Evolutionary conservation across 2,888 invertebrate species (phyloP).

Genomic region (Anoplius nigerrimus): DNA sequence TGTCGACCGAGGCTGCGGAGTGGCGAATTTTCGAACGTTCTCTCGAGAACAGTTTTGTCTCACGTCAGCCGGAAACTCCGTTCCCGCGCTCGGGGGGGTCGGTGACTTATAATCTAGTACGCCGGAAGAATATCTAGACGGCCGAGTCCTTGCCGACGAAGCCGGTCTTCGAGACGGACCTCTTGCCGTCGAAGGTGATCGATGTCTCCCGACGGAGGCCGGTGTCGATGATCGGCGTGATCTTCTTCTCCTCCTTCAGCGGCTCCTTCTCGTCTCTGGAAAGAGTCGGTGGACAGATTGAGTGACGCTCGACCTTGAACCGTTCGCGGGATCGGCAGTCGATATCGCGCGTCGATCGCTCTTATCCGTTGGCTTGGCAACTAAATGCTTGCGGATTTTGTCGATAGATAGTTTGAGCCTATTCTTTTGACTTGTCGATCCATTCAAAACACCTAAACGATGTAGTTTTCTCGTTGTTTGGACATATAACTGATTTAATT

Average conservation of each 20-base stretch:
- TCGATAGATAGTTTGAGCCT: too few species aligned
- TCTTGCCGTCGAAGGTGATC: constrained; percentile 88
- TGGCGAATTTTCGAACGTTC: background rate
- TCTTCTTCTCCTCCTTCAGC: constrained; percentile 80
- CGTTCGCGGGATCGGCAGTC: too few species aligned
- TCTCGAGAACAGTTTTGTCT: constrained; percentile 53
- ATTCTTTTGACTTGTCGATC: too few species aligned
- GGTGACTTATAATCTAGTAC: constrained; percentile 74
- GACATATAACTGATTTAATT: too few species aligned
- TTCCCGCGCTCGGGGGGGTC: constrained; percentile 51
- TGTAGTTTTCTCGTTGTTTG: too few species aligned
- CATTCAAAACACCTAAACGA: too few species aligned
- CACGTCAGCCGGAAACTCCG: constrained; percentile 36
- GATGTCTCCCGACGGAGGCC: constrained; percentile 86
- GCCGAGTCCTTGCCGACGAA: constrained; percentile 94
- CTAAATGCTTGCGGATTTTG: too few species aligned
- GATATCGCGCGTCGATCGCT: too few species aligned
- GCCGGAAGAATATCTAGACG: constrained; percentile 79
- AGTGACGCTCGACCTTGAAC: too few species aligned
- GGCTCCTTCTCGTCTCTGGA: constrained; percentile 89
- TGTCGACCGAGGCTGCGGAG: too few species aligned
- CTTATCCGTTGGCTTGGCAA: too few species aligned
- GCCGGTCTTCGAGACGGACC: constrained; percentile 89
- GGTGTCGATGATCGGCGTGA: constrained; percentile 77
- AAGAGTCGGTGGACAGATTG: constrained; percentile 28